Evolutionary conservation across 2,888 invertebrate species (phyloP).

Genomic region (Sesia bembeciformis): DNA sequence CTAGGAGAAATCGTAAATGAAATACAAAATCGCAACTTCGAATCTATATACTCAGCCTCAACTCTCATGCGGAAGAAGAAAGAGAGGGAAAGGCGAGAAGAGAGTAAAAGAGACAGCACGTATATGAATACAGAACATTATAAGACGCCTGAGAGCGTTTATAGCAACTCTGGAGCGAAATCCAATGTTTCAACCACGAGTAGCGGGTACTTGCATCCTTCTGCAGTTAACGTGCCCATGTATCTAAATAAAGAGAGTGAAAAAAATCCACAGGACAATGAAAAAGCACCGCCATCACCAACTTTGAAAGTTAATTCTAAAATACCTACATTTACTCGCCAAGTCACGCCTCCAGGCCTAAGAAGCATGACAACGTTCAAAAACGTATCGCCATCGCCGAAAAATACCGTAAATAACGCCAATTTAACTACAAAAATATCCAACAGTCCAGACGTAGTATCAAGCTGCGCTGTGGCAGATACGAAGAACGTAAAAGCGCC

Average conservation of each 20-base stretch:
- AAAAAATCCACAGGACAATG: slow-evolving; percentile 31
- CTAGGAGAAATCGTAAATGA: slow-evolving; percentile 91
- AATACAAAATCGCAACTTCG: slow-evolving; percentile 89
- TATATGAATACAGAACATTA: slow-evolving; percentile 77
- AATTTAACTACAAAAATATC: slow-evolving; percentile 41
- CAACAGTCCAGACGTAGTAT: slow-evolving; percentile 83
- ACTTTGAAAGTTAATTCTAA: slow-evolving; percentile 55
- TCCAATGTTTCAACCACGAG: slow-evolving; percentile 78
- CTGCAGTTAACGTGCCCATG: slow-evolving; percentile 79
- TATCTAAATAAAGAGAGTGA: slow-evolving; percentile 33
- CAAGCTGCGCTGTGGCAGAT: slow-evolving; percentile 77
- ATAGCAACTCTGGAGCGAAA: slow-evolving; percentile 76
- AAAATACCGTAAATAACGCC: slow-evolving; percentile 37
- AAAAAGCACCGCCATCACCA: slow-evolving; percentile 51
- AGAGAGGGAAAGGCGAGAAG: slow-evolving; percentile 41
- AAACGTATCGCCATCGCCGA: slow-evolving; percentile 55
- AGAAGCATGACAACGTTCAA: slow-evolving; percentile 54
- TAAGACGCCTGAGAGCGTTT: slow-evolving; percentile 76
- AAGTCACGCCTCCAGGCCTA: slow-evolving; percentile 68
- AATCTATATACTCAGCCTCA: slow-evolving; percentile 89
- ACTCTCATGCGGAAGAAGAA: slow-evolving; percentile 79
- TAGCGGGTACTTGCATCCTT: slow-evolving; percentile 83
- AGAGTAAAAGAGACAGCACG: slow-evolving; percentile 59
- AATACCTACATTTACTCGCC: slow-evolving; percentile 61
- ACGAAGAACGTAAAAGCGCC: slow-evolving; percentile 73